Evolutionary conservation across 2,888 invertebrate genomes (phyloP), one percentile per base, ranked within the genome.

Genomic region (Schizotus pectinicornis): DNA sequence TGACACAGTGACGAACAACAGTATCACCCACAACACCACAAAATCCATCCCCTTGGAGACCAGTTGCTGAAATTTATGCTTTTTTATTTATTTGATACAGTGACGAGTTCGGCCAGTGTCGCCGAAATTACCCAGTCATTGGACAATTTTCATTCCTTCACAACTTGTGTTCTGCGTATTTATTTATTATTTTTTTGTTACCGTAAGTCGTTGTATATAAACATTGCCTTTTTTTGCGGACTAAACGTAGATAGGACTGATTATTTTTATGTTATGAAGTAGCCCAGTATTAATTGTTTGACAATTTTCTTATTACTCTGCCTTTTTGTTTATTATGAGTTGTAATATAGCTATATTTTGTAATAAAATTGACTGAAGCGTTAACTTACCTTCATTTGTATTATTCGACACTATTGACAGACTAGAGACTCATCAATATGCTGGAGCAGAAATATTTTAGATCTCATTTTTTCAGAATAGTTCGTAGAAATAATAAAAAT

Each of bases 1-100:
- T 78, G 88, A 88, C 65, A 85, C 88, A 62, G 88, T 88, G 69
- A 86, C 87, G 79, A 70, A 88, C 85, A 73, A 88, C 75, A 86
- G 88, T 81, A 87, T 87, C 70, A 86, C 88, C 65, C 82, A 86
- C 64, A 86, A 88, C 63, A 81, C 83, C 69, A 82, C 83, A 31
- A 83, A 81, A 32, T 76, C 76, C 9, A 67, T 74, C 39, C 84
- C 84, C 30, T 73, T 84, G 65, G 84, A 84, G 67, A 84, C 84
- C 38, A 83, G 83, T 67, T 84, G 84, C 72, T 84, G 75, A 67
- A 56, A 33, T 22, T 22, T 22, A 22, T 22, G 22, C 22, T 22
- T 22, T 22, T 22, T 22, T 22, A 22, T 22, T 22, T 22, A 22
- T 22, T 22, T 22, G 22, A 22, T 2, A 22, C 22, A 11, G 37